Base-by-base conservation (phyloP, 2,113 vertebrate genomes). In the Perccottus glenii region DNA sequence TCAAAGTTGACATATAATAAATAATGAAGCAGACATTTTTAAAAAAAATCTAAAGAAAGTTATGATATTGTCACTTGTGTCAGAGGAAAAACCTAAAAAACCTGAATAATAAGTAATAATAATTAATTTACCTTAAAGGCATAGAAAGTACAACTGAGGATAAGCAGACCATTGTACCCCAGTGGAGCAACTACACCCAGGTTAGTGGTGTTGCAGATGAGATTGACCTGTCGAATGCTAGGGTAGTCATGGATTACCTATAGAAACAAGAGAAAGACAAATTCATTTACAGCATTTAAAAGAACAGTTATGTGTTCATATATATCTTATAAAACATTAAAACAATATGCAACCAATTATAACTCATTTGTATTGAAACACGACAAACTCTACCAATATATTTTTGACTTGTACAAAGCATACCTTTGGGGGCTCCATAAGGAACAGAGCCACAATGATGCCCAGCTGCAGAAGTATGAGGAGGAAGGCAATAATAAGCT, bases 111-210 rank as follows among this genome's bases (percentile, higher is more conserved):
- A 27, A 27, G 19, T 56, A 10, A 57, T 57, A 35, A 35, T 38
- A 15, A 14, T 42, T 14, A 42, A 57, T 42, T 43, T 81, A 91
- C 88, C 85, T 99, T 99, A 90, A 99, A 99, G 11, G 98, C 98
- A 57, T 99, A 99, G 90, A 99, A 99, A 60, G 98, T 99, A 81
- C 97, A 99, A 87, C 97, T 99, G 81, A 99, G 91, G 83, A 99
- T 99, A 63, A 99, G 89, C 67, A 99, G 88, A 42, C 98, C 95
- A 27, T 99, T 99, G 87, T 98, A 99, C 82, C 98, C 96, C 50
- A 99, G 94, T 0, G 98, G 98, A 45, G 97, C 94, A 59, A 99
- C 98, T 11, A 99, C 97, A 0, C 95, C 97, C 44, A 99, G 56
- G 88, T 97, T 99, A 81, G 94, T 98, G 83, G 96, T 99, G 77